Evolutionary conservation across 2,113 vertebrate genomes (phyloP), one percentile per base, ranked within the genome.

Genomic region (Coturnix japonica): DNA sequence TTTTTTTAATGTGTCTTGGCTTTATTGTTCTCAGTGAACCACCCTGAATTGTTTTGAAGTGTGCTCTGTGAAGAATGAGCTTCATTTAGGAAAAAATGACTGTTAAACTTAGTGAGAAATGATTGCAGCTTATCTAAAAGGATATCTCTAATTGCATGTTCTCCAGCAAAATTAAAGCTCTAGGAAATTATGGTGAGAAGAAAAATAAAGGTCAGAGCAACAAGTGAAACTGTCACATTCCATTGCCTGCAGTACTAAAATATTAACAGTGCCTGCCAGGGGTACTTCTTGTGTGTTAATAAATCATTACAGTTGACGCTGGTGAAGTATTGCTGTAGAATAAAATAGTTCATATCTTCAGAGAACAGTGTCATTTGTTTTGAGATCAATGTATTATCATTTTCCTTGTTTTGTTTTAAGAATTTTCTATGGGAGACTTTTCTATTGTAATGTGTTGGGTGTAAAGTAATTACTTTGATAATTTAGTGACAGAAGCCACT

Each of bases 171-270:
- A 95, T 92, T 54, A 49, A 80, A 86, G 26, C 74, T 91, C 91
- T 85, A 86, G 70, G 90, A 95, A 95, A 93, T 84, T 75, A 75
- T 53, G 20, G 35, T 89, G 76, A 1, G 14, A 96, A 91, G 44
- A 26, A 95, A 96, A 94, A 95, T 88, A 94, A 95, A 95, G 91
- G 84, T 83, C 94, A 95, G 23, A 92, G 57, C 76, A 84, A 79
- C 84, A 93, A 94, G 92, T 87, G 72, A 95, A 79, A 70, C 79
- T 95, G 90, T 89, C 94, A 91, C 78, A 93, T 95, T 90, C 91
- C 56, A 67, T 90, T 0, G 5, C 44, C 69, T 78, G 41, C 41
- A 57, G 64, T 90, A 88, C 60, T 95, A 59, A 96, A 96, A 94
- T 96, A 96, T 96, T 96, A 95, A 95, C 70, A 51, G 69, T 83